phyloP scores from a whole-genome alignment of 1,140 invertebrate genomes.

The Drosophila pandora region DNA sequence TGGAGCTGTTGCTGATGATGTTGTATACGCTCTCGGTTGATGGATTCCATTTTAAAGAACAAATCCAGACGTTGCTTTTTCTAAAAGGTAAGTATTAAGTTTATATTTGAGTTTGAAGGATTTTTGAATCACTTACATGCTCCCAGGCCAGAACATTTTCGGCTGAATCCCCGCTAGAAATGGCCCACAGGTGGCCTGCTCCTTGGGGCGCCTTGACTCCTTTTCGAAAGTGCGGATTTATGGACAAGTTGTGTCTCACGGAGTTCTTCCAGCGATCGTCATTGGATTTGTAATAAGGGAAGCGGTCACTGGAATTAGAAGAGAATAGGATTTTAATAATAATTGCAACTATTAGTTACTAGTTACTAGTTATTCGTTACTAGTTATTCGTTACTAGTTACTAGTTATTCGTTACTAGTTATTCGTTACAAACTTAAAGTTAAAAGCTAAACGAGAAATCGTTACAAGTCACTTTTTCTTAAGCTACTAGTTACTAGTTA shows the following conservation, averaged over 20 bases:
- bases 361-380: background rate
- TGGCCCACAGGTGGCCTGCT: conserved; percentile 93
- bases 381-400: too few species aligned
- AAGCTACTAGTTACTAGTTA: background rate
- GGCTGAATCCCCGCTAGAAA: conserved; percentile 86
- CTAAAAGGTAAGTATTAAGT: conserved; percentile 33
- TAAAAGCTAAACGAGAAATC: too few species aligned
- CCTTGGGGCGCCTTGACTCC: conserved; percentile 92
- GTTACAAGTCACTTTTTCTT: too few species aligned
- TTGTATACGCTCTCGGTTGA: conserved; percentile 74
- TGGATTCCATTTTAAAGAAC: conserved; percentile 83
- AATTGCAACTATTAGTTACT: background rate
- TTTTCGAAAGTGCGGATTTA: conserved; percentile 95
- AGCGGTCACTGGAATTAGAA: conserved; percentile 87
- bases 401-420: too few species aligned
- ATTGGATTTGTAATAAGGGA: conserved; percentile 93
- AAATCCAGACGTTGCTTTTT: conserved; percentile 83
- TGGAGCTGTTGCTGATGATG: conserved; percentile 63
- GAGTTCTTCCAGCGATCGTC: conserved; percentile 96
- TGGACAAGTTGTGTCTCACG: conserved; percentile 93
- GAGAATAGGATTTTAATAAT: conserved; percentile 3
- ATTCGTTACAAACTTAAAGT: too few species aligned
- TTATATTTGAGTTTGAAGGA: background rate
- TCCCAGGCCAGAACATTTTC: conserved; percentile 83
- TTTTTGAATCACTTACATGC: conserved; percentile 65